phyloP scores from a whole-genome alignment of 35 echinoderm and acorn worm species.

The Chiridota heheva region DNA sequence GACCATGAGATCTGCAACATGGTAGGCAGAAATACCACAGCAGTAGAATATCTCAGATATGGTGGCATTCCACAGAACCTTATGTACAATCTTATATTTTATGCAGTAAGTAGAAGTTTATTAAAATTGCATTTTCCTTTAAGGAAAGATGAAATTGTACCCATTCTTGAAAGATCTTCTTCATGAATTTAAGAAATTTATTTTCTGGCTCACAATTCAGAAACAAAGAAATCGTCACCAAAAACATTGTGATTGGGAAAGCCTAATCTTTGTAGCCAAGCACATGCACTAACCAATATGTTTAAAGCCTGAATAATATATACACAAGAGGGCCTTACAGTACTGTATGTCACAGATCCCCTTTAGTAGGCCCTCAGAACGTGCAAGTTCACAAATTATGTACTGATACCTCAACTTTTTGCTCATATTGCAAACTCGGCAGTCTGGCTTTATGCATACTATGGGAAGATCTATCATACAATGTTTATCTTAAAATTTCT shows the following conservation, averaged over 20 bases:
- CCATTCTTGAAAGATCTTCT: too few species aligned
- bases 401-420: too few species aligned
- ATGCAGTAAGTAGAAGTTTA: constrained; percentile 42
- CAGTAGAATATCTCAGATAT: constrained; percentile 12
- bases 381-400: too few species aligned
- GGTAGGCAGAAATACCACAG: constrained; percentile 30
- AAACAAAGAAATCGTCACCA: too few species aligned
- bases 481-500: too few species aligned
- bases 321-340: neutral
- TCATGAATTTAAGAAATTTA: neutral
- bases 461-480: too few species aligned
- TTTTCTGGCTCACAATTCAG: too few species aligned
- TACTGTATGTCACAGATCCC: neutral
- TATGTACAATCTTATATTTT: constrained; percentile 39
- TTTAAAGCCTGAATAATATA: neutral
- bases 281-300: neutral
- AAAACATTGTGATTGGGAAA: neutral
- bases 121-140: too few species aligned
- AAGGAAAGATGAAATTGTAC: too few species aligned
- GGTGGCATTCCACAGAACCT: constrained; percentile 61
- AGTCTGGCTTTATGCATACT: too few species aligned
- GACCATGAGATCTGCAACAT: constrained; percentile 4
- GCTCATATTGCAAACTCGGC: too few species aligned
- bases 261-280: neutral
- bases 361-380: neutral